These are phyloP conservation scores for Pipistrellus pygmaeus DNA, from an alignment of 2,797 vertebrate species.

Conservation along the genomic window DNA sequence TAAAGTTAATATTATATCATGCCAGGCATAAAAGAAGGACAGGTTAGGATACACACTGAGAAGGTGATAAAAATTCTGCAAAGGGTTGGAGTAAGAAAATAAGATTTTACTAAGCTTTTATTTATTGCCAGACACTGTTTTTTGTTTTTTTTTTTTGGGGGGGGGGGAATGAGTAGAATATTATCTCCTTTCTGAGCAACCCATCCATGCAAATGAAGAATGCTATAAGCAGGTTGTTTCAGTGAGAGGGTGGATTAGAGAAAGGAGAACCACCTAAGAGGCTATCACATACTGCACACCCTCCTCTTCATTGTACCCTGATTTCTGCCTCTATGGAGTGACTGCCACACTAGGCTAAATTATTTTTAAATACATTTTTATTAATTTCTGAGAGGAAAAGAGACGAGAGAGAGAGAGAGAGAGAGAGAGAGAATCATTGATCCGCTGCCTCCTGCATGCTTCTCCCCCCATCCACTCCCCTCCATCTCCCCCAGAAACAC, in stretches of 20 bases:
- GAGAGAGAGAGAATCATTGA: too few relatives aligned
- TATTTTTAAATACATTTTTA: too few relatives aligned
- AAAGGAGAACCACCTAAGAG: background rate
- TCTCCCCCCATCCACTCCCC: too few relatives aligned
- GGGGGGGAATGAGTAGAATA: background rate
- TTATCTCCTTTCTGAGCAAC: background rate
- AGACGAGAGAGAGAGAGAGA: too few relatives aligned
- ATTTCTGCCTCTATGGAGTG: background rate
- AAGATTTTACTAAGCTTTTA: background rate
- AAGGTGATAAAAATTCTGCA: background rate
- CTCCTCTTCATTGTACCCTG: background rate
- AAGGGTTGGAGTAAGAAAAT: background rate
- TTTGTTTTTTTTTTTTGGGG: too few relatives aligned
- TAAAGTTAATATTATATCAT: slow-evolving; percentile 4
- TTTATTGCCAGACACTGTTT: background rate
- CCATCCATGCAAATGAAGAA: background rate
- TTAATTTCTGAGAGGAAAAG: too few relatives aligned
- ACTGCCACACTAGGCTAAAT: background rate
- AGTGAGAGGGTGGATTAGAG: background rate
- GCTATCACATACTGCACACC: background rate
- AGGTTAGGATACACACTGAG: background rate
- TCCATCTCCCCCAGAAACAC: too few relatives aligned
- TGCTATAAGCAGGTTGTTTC: background rate
- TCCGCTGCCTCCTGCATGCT: too few relatives aligned
- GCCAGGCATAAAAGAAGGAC: background rate